Percentiles rank a stretch among this genome's conserved stretches.
These are phyloP conservation scores for Patagioenas fasciata DNA, from an alignment of 2,113 vertebrate genomes.

Conservation along the genomic window DNA sequence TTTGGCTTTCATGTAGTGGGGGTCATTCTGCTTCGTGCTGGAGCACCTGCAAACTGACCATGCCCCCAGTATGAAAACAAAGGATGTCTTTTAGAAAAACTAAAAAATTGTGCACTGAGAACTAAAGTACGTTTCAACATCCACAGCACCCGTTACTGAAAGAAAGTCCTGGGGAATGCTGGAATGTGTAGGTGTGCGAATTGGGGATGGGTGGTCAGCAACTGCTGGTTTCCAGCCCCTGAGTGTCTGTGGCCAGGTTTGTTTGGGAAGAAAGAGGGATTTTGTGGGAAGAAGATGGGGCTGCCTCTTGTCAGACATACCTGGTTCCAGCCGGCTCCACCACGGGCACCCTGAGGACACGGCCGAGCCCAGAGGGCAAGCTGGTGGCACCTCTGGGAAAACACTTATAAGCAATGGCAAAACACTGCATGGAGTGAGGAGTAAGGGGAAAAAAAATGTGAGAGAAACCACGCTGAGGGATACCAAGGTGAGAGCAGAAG, in stretches of 20 bases:
- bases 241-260: not conserved
- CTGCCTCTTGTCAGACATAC: rapidly evolving
- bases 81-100: not conserved
- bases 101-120: not conserved
- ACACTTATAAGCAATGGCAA: rapidly evolving
- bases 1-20: not conserved
- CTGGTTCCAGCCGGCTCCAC: rapidly evolving
- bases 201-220: not conserved
- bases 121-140: not conserved
- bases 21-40: not conserved
- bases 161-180: not conserved
- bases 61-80: not conserved
- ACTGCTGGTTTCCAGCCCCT: not conserved
- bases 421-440: not conserved
- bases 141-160: not conserved
- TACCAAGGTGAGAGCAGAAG: not conserved
- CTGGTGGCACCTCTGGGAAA: not conserved
- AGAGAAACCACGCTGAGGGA: not conserved
- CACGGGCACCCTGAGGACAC: too few species aligned
- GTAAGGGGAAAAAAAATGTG: not conserved
- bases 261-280: not conserved
- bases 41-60: not conserved
- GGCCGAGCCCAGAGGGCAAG: not conserved
- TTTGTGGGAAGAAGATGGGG: not conserved
- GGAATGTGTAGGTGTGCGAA: not conserved